Evolutionary conservation across 2,797 vertebrate species (phyloP), one percentile per base, ranked within the genome.

Genomic region (Fistularia commersonii): DNA sequence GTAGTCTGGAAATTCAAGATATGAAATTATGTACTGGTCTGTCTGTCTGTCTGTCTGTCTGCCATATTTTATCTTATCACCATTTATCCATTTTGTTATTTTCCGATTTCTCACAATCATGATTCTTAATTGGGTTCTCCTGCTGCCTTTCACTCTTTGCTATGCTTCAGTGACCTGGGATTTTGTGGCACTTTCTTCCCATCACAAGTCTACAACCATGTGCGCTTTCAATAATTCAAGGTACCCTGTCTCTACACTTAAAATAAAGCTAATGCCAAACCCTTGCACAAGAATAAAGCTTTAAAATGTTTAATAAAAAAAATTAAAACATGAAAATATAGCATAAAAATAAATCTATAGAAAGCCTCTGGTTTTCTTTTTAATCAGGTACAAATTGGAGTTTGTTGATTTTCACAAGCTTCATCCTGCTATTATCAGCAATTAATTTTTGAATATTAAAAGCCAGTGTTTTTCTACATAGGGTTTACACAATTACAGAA

Each of bases 141-240:
- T 14, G 42, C 42, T 51, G 38, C 10, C 33, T 15, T 48, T 36
- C 55, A n/a, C 44, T 65, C 68, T 38, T 35, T 54, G 58, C 42
- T 51, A 41, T 8, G 46, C 66, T 34, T 33, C 54, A 11, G 15
- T 40, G 69, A 49, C 72, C 72, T 57, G 47, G 57, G 72, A 64
- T 73, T 78, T 72, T 65, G 46, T 59, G 48, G 55, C 61, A 60
- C 61, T 77, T 23, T 78, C 75, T 65, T 42, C 61, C 41, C 43
- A 32, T 73, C 66, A 65, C 72, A 69, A 66, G 62, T 54, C 65
- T 48, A 69, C 54, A 66, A 64, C 63, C 67, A 75, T 49, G 56
- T 45, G 62, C 64, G 57, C 42, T 50, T 48, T 84, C 75, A 83
- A 82, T 82, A 78, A 80, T 84, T 83, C 57, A 80, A 23, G 49